Percentiles rank a stretch among this genome's conserved stretches.
These are phyloP conservation scores for Drosophila multiciliata DNA, from an alignment of 2,888 invertebrate species.

Conservation along the genomic window DNA sequence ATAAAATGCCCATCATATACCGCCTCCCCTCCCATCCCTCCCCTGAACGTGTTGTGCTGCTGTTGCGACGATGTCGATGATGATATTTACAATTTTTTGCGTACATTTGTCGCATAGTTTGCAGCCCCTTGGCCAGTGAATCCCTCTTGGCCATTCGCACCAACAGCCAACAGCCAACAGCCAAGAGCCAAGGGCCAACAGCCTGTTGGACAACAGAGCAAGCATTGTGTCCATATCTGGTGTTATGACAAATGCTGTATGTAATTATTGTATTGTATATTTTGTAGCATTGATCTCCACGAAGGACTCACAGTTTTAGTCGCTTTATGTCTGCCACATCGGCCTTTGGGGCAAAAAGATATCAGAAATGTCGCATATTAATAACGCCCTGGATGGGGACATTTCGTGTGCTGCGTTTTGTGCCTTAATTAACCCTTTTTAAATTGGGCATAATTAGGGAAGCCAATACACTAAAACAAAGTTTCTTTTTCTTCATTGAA, in stretches of 20 bases:
- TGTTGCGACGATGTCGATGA: conserved; percentile 60
- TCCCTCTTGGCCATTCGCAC: conserved; percentile 67
- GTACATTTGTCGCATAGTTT: conserved; percentile 73
- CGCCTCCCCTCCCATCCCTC: not conserved
- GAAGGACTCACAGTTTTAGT: conserved; percentile 42
- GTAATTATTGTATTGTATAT: conserved; percentile 79
- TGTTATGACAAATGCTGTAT: conserved; percentile 81
- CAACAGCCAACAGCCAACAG: conserved; percentile 39
- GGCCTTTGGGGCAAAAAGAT: conserved; percentile 66
- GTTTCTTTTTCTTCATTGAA: not conserved
- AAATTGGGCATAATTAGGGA: conserved; percentile 82
- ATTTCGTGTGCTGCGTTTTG: conserved; percentile 73
- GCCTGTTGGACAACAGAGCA: conserved; percentile 12
- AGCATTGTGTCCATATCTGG: conserved; percentile 73
- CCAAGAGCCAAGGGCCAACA: conserved; percentile 33
- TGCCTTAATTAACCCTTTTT: conserved; percentile 83
- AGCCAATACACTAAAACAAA: conserved; percentile 58
- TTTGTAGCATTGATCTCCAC: conserved; percentile 48
- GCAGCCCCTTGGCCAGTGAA: conserved; percentile 22
- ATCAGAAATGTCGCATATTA: conserved; percentile 81
- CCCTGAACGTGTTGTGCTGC: conserved; percentile 3
- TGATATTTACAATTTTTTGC: conserved; percentile 78
- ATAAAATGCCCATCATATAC: conserved; percentile 73
- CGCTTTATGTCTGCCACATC: conserved; percentile 7
- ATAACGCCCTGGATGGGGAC: conserved; percentile 77